Evolutionary conservation across 2,113 vertebrate species (phyloP), one percentile per base, ranked within the genome.

Genomic region (Rynchops niger): DNA sequence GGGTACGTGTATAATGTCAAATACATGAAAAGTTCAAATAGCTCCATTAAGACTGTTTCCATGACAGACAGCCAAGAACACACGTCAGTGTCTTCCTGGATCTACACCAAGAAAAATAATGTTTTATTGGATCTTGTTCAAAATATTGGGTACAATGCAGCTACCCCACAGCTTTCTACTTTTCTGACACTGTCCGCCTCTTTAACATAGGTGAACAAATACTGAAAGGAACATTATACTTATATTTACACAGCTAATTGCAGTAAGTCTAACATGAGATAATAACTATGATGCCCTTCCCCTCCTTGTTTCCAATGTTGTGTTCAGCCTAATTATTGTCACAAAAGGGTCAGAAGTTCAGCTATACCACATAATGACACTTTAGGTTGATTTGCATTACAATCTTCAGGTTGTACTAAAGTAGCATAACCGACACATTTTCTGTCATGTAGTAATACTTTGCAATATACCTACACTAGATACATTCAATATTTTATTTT

Each of bases 1-100:
- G 6, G 3, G 6, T 40, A 7, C 0, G 0, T 47, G 6, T 71
- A 4, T 53, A 65, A 85, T 12, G 27, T 18, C 6, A 93, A 63
- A 70, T 21, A 9, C 4, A 4, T 36, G 12, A 81, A 47, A 73
- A 59, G 3, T 78, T 82, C 15, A 30, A n/a, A 70, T 36, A 20
- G 5, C 32, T 78, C 26, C 34, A 32, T 47, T 62, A 65, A n/a
- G 22, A 38, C 43, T 30, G 1, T 61, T 85, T 76, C 70, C 9
- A 9, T 59, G 29, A 5, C 27, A 91, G 29, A 67, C 5, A 90
- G 5, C 3, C 78, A 93, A 56, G 38, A 72, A 34, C 10, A 43
- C 22, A 23, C 2, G 2, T 32, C 26, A 66, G 2, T 32, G 12
- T 71, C 23, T 78, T 78, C 30, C 38, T 63, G 25, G 20, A 50